Conservation (phyloP, 2,797 vertebrate species). For the Oreochromis mossambicus region DNA sequence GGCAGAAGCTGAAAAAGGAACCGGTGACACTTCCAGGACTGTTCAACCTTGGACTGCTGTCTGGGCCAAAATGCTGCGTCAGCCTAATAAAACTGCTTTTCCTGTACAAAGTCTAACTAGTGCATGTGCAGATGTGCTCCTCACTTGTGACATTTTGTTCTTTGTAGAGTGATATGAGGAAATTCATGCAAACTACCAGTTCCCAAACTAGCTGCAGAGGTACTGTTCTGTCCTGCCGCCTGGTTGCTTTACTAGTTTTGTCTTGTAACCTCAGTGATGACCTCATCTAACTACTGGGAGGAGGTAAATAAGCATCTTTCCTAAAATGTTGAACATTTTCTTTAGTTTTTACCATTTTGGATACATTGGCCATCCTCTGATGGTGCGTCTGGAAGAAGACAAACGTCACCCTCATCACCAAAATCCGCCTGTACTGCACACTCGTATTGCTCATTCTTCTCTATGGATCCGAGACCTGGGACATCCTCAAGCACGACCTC, state of each 20-base stretch:
- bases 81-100: conserved; percentile 17
- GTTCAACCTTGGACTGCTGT: conserved; percentile 43
- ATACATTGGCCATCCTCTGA: rapidly evolving
- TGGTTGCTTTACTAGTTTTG: neutral
- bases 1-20: conserved; percentile 31
- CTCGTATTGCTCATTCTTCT: neutral
- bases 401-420: neutral
- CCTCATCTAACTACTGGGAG: neutral
- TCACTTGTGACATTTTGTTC: neutral
- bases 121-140: neutral
- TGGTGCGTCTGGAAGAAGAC: neutral
- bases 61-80: conserved; percentile 39
- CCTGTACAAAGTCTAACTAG: conserved; percentile 16
- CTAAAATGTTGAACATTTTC: neutral
- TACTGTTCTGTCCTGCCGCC: neutral
- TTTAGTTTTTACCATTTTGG: neutral
- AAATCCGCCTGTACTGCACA: neutral
- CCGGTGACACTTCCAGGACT: conserved; percentile 20
- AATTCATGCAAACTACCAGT: neutral
- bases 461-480: neutral
- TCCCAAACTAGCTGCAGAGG: neutral
- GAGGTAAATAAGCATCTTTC: neutral
- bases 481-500: neutral
- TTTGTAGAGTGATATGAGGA: neutral
- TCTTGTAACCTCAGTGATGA: neutral